Evolutionary conservation across 1,140 invertebrate genomes (phyloP), one percentile per base, ranked within the genome.

Genomic region (Brachionus rotundiformis): DNA sequence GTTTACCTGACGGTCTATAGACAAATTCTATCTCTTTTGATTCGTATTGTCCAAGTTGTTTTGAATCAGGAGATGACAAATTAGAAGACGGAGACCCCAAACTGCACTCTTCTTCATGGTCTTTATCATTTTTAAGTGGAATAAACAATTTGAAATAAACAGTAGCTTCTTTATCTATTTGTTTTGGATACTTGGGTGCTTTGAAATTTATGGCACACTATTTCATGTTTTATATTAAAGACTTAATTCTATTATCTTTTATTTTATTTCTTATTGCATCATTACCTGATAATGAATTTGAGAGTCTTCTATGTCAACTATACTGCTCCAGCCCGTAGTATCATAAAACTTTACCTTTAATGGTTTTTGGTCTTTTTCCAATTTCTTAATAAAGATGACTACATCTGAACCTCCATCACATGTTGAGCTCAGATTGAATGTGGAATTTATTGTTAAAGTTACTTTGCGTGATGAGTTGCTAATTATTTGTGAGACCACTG

Each of bases 221-320:
- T n/a, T n/a, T n/a, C n/a, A n/a, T n/a, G n/a, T n/a, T n/a, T n/a
- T n/a, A 29, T 33, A 33, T 33, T 33, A 4, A 33, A n/a, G 5
- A 68, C 2, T 68, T 68, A 68, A 33, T 33, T 10, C 29, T 68
- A 3, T 3, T 33, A 68, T 31, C 16, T 33, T 23, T 3, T 33
- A n/a, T n/a, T 5, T 36, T 36, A 1, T 33, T n/a, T 68, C 13
- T 36, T n/a, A n/a, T 3, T 1, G 0, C 33, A 1, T 68, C 19
- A 41, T 39, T 73, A 73, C 68, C 36, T 73, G 68, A 44, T 44
- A 73, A 44, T 73, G 68, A 73, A 73, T 41, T 44, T 73, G 41
- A 23, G 25, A 31, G 10, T 73, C 68, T 25, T 73, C 41, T 11
- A 73, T 44, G 23, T 73, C 39, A 44, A 44, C 68, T 25, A 44